Evolutionary conservation across 2,888 invertebrate species (phyloP), one percentile per base, ranked within the genome.

Genomic region (Torymus auratus): DNA sequence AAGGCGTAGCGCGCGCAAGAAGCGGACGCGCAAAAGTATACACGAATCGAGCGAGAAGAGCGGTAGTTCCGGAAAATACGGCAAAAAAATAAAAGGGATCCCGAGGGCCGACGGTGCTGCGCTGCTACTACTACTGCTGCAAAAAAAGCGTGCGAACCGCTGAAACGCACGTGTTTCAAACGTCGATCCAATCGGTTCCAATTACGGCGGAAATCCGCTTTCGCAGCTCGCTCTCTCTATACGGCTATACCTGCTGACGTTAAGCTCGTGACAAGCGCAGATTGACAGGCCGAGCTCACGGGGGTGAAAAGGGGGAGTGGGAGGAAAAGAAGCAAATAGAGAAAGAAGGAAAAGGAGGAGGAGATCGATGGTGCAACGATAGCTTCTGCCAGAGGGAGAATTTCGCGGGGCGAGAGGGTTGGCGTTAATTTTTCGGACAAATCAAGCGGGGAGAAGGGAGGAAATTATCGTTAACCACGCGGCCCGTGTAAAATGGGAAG

Each of bases 151-250:
- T 58, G 75, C 79, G 78, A 82, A 81, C 71, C 76, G 72, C 60
- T 82, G 83, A 73, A 83, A 84, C 81, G 81, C 83, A 79, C 83
- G 83, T 82, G 79, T 82, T 83, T 82, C 70, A 81, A 84, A 84
- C 83, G 82, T 83, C 84, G 82, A 83, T 85, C 81, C 81, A 82
- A 83, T 84, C 83, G 84, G 71, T 83, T 84, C 81, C 84, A 84
- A 84, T 85, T 84, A 85, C 84, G 82, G 78, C 68, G 71, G 75
- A 83, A 84, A 84, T 83, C 83, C 81, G 82, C 82, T 83, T 82
- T 84, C 73, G 78, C 69, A 74, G 82, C 61, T 64, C 15, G 81
- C 61, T 64, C 15, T 78, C 75, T 74, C 82, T 77, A 61, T 20
- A 58, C 60, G 67, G 71, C 52, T 83, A 41, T 41, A 81, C 83